Evolutionary conservation across 2,113 vertebrate species (phyloP), one percentile per base, ranked within the genome.

Genomic region (Eurystomus gularis): DNA sequence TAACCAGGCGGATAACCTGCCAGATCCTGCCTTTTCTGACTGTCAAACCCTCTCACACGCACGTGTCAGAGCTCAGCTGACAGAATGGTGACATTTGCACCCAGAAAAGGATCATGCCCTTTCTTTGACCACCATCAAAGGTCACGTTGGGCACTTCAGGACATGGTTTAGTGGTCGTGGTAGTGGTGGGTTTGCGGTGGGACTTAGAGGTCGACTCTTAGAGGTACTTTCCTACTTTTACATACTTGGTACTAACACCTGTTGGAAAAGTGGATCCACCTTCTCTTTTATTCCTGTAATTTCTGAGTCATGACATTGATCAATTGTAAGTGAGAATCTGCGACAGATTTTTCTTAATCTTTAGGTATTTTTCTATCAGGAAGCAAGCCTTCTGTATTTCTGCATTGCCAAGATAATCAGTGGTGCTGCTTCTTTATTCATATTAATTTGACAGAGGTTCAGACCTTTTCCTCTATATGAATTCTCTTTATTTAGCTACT

Each of bases 361-460:
- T 71, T 44, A 24, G 42, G 69, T 8, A 4, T 93, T 94, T n/a
- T 88, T 70, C n/a, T 58, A 7, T 17, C 3, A 60, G 85, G 54
- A 91, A 86, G 40, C 17, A 69, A 64, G 55, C 23, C 48, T 40
- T 86, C 88, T 94, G 55, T 42, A 20, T 80, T 95, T 90, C 81
- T 91, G 26, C 25, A n/a, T 79, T 88, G 94, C 85, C 92, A 90
- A 46, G 79, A 80, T 31, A 42, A 94, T 94, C 68, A 37, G 48
- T 11, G 58, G n/a, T 65, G 89, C 77, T 64, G 20, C 83, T 82
- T 77, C 78, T 89, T 76, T 62, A 60, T 17, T 82, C 11, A 2
- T 10, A 86, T 90, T 61, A 13, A 81, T 92, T 66, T 93, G 95
- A 88, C 94, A 95, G 86, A 81, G 33, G 60, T 58, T 88, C 82